Conservation (phyloP, 2,113 vertebrate species). For the Coptodon rendalli region DNA sequence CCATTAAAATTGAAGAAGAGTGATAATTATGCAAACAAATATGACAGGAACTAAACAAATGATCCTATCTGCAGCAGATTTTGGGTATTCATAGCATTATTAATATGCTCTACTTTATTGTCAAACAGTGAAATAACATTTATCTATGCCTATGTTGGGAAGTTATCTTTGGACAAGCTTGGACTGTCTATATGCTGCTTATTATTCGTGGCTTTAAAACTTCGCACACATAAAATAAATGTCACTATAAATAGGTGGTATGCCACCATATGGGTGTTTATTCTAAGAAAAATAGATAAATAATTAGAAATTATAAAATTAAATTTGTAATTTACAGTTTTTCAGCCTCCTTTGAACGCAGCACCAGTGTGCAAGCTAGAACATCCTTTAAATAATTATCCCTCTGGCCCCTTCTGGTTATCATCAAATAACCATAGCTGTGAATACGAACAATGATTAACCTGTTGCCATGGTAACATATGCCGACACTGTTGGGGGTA, state of each 20-base stretch:
- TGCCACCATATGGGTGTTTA: not conserved
- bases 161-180: not conserved
- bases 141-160: not conserved
- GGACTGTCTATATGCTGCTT: not conserved
- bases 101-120: not conserved
- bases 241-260: not conserved
- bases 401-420: not conserved
- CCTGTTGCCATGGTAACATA: conserved; percentile 27
- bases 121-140: not conserved
- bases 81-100: not conserved
- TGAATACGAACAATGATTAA: conserved; percentile 4
- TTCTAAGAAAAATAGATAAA: accelerated
- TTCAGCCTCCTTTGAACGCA: not conserved
- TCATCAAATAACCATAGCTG: not conserved
- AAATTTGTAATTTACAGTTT: not conserved
- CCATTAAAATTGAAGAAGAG: not conserved
- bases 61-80: not conserved
- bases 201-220: not conserved
- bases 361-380: not conserved
- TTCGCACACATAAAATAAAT: not conserved
- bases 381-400: not conserved
- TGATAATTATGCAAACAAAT: not conserved
- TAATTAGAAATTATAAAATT: not conserved
- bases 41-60: not conserved
- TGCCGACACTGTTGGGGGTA: not conserved